These are phyloP conservation scores for Anolis apletophallus DNA, from an alignment of 2,797 vertebrate genomes.

Conservation along the genomic window DNA sequence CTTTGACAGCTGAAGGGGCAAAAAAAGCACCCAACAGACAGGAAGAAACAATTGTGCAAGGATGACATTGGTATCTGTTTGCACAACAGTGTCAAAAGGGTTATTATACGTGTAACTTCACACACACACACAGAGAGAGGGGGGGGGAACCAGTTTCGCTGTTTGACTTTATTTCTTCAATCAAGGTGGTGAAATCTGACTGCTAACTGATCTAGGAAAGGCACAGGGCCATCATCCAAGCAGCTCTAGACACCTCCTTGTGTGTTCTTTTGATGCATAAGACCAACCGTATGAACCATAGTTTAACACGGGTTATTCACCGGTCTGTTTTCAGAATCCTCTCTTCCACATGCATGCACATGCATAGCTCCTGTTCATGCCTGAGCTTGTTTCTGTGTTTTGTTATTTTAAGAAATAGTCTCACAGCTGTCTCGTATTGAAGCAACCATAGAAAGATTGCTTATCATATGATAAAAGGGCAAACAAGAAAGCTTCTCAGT, in stretches of 20 bases:
- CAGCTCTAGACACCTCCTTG: background rate
- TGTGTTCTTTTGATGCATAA: background rate
- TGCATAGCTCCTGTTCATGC: too few relatives aligned
- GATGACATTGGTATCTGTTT: too few relatives aligned
- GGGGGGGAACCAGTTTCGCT: too few relatives aligned
- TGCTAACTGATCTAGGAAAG: background rate
- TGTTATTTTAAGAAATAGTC: background rate
- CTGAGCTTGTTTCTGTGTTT: background rate
- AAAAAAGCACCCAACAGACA: too few relatives aligned
- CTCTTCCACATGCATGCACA: background rate
- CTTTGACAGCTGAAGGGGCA: too few relatives aligned
- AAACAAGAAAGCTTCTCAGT: background rate
- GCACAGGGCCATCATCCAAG: background rate
- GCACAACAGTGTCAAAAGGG: too few relatives aligned
- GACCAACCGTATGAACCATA: background rate
- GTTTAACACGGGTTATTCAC: background rate
- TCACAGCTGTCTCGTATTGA: constrained; percentile 1
- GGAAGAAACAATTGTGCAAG: too few relatives aligned
- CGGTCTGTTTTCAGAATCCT: background rate
- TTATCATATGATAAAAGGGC: background rate
- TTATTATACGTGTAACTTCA: too few relatives aligned
- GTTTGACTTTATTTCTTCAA: background rate
- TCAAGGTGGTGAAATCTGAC: background rate
- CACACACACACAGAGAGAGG: too few relatives aligned
- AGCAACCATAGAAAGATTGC: background rate